Percentiles rank a stretch among this genome's conserved stretches.
Conservation (phyloP, 2,797 vertebrate species). For the Sebastes taczanowskii region DNA sequence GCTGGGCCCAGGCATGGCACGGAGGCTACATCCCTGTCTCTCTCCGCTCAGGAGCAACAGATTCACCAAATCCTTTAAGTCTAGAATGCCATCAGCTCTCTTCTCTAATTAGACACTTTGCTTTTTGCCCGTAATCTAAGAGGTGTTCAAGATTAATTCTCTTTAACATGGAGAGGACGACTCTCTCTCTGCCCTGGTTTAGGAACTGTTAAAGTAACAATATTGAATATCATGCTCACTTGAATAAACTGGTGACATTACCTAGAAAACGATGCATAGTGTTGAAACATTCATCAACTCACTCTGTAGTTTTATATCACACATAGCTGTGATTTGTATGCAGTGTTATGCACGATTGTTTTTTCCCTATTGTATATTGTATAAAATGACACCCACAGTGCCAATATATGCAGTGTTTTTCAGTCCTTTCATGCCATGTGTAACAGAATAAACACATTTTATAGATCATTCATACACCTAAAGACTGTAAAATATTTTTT, state of each 20-base stretch:
- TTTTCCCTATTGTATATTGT: not conserved
- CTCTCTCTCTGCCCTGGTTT: not conserved
- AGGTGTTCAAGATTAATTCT: conserved; percentile 40
- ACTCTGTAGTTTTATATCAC: not conserved
- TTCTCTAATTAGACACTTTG: conserved; percentile 73
- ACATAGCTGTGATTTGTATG: not conserved
- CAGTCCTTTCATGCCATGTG: not conserved
- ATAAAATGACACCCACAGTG: not conserved
- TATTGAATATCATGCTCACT: not conserved
- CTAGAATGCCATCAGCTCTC: conserved; percentile 71
- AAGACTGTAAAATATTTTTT: not conserved
- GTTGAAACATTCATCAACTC: not conserved
- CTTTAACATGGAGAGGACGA: conserved; percentile 21
- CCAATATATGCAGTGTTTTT: not conserved
- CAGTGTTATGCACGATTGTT: not conserved
- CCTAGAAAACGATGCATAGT: not conserved
- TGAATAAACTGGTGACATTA: not conserved
- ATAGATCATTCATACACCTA: not conserved
- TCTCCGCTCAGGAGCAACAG: conserved; percentile 67
- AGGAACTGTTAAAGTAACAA: not conserved
- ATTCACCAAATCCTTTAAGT: conserved; percentile 78
- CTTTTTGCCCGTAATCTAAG: conserved; percentile 56
- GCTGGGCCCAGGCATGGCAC: conserved; percentile 54
- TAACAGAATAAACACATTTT: not conserved
- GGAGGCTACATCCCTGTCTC: conserved; percentile 48